phyloP scores from a whole-genome alignment of 2,888 invertebrate genomes.

The Alloplasta piceator region DNA sequence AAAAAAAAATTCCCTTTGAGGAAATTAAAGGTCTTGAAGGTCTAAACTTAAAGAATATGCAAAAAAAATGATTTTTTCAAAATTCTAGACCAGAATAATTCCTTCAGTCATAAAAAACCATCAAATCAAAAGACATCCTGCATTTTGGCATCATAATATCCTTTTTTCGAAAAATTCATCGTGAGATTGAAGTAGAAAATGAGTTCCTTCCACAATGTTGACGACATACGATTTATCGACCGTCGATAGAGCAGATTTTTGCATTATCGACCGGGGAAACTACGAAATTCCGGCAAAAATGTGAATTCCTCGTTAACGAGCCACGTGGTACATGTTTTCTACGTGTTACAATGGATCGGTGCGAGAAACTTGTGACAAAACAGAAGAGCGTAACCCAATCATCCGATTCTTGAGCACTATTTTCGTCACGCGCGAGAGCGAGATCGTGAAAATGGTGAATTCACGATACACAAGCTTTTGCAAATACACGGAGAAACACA shows the following conservation, averaged over 20 bases:
- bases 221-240: neutral
- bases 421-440: constrained; percentile 48
- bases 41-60: no score
- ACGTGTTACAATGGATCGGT: constrained; percentile 38
- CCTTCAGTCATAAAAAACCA: no score
- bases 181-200: neutral
- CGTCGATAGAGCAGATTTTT: neutral
- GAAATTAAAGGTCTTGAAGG: no score
- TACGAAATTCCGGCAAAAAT: neutral
- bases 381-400: constrained; percentile 48
- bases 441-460: constrained; percentile 37
- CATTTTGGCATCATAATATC: no score
- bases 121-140: no score
- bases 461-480: neutral
- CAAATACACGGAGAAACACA: no score
- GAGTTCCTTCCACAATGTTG: no score
- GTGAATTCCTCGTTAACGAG: constrained; percentile 8
- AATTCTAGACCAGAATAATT: no score
- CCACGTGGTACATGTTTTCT: neutral
- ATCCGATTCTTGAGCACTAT: constrained; percentile 60
- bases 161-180: no score
- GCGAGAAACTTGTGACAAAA: constrained; percentile 8
- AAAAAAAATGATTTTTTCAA: no score
- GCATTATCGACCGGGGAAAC: neutral
- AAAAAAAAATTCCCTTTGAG: no score